A percentile compares a stretch with the other conserved stretches of the same genome.
These are phyloP conservation scores for Xenops minutus DNA, from an alignment of 2,797 vertebrate genomes.

Conservation along the genomic window DNA sequence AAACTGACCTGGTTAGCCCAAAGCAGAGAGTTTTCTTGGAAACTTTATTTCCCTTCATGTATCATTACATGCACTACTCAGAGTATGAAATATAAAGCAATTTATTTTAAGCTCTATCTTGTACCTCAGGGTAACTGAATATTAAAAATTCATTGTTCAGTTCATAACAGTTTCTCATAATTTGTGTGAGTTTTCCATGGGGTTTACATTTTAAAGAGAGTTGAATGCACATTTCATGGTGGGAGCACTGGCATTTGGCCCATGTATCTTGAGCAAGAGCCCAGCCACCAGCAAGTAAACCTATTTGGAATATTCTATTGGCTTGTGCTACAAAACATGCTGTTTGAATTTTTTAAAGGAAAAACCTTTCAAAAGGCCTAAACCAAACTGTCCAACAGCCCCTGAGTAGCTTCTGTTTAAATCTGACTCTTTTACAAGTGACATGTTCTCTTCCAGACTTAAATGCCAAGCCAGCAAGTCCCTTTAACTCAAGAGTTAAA, in stretches of 20 bases:
- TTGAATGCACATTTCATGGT: not conserved
- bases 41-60: not conserved
- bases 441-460: not conserved
- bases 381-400: not conserved
- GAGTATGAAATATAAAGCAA: not conserved
- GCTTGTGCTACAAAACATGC: not conserved
- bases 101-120: not conserved
- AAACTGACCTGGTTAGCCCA: not conserved
- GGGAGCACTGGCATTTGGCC: not conserved
- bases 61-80: not conserved
- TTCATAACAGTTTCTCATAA: not conserved
- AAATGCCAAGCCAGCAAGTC: not conserved
- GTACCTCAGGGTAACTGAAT: not conserved
- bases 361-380: not conserved
- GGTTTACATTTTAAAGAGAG: not conserved
- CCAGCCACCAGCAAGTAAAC: not conserved
- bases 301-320: not conserved
- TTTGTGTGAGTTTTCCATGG: not conserved
- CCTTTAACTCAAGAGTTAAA: not conserved
- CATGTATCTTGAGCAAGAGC: not conserved
- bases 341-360: not conserved
- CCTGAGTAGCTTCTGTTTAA: not conserved
- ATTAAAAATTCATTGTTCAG: conserved; percentile 8
- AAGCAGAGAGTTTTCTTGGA: not conserved
- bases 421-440: not conserved